Percentiles rank a stretch among this genome's conserved stretches.
phyloP scores from a whole-genome alignment of 2,888 invertebrate species.

The Tinea semifulvella region DNA sequence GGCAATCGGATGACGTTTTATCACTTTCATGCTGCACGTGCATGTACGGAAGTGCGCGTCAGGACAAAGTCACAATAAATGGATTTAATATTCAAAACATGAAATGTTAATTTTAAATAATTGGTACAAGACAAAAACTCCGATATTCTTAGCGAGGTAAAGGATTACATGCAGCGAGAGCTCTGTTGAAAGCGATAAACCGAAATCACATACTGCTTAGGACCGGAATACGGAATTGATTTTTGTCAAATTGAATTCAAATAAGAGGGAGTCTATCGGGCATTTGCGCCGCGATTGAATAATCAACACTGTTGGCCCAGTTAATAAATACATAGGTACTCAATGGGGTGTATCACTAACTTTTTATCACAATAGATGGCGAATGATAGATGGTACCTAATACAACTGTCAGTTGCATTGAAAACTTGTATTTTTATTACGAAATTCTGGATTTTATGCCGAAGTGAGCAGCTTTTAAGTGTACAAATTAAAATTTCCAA shows the following conservation, averaged over 20 bases:
- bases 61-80: not conserved
- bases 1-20: constrained; percentile 19
- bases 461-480: too few species aligned
- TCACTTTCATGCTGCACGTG: constrained; percentile 11
- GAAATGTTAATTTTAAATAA: not conserved
- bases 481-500: too few species aligned
- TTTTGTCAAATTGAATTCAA: constrained; percentile 18
- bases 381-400: too few species aligned
- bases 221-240: constrained; percentile 28
- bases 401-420: too few species aligned
- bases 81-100: not conserved
- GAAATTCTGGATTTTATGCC: too few species aligned
- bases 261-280: constrained; percentile 60
- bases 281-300: constrained; percentile 59
- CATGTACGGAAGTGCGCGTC: not conserved
- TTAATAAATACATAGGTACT: constrained; percentile 55
- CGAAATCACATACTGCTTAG: constrained; percentile 52
- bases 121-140: constrained; percentile 1
- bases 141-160: not conserved
- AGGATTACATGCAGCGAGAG: constrained; percentile 36
- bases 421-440: too few species aligned
- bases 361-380: too few species aligned
- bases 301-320: constrained; percentile 39
- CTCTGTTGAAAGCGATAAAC: constrained; percentile 50
- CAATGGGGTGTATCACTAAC: too few species aligned